Evolutionary conservation across 2,888 invertebrate species (phyloP), one percentile per base, ranked within the genome.

Genomic region (Venusia cambrica): DNA sequence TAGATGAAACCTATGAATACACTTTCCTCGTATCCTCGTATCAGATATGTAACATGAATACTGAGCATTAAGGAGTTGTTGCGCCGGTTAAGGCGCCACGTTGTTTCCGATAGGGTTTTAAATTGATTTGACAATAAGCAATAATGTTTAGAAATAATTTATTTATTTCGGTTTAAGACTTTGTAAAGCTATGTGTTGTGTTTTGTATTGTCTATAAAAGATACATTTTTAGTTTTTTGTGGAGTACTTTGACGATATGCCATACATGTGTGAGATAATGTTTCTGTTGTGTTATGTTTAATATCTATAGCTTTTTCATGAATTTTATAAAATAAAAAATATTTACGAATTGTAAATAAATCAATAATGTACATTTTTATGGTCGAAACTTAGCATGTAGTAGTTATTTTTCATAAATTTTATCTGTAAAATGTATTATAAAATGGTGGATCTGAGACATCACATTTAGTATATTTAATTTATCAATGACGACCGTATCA

Each of bases 151-250:
- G 79, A 73, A 65, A 63, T 83, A 68, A 79, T 75, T 84, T 83
- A 85, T 85, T 85, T 85, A 85, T 85, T 85, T 84, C 72, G 79
- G 67, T 77, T 72, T 85, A 85, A 75, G 84, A 76, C 73, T 75
- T 77, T 78, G 80, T 85, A 79, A 83, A 78, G 73, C 76, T 67
- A 73, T 71, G n/a, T n/a, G 81, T 85, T 84, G 75, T 81, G 83
- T 84, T 84, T 84, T 84, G 75, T 81, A 67, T 76, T 84, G 78
- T 81, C 85, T 84, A 81, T 72, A 26, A 31, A 38, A 38, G 62
- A 62, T 68, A 73, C n/a, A 62, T 62, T 64, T 61, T 64, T 60
- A 68, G 54, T 62, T 65, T 62, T 68, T 71, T 69, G 72, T 70
- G 74, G 75, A 38, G 34, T 69, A 71, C 68, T 60, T 62, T 73